Conservation (phyloP, 2,113 vertebrate species). For the Prionailurus bengalensis region DNA sequence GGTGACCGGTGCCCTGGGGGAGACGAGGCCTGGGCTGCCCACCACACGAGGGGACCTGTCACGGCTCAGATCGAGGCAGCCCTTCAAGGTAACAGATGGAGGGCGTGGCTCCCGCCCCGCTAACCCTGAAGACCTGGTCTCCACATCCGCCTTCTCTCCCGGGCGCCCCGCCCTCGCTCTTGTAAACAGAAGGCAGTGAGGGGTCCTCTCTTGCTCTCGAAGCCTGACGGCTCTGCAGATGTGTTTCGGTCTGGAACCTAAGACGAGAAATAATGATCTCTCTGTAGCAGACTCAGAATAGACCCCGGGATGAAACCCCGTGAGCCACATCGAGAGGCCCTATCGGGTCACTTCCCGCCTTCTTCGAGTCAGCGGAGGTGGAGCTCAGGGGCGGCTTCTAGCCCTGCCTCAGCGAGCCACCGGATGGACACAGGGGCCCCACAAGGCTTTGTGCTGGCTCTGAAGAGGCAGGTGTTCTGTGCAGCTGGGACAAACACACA, state of each 20-base stretch:
- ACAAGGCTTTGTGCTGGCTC: background rate
- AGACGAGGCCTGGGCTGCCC: background rate
- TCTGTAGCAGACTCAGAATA: constrained; percentile 60
- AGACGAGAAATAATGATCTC: constrained; percentile 49
- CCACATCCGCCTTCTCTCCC: background rate
- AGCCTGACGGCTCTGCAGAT: constrained; percentile 47
- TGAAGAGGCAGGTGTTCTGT: constrained; percentile 3
- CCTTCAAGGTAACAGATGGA: background rate
- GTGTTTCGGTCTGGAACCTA: constrained; percentile 60
- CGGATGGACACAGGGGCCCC: constrained; percentile 40
- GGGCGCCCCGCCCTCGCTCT: accelerated
- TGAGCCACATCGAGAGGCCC: accelerated
- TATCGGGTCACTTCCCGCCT: constrained; percentile 62
- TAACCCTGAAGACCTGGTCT: too few species aligned
- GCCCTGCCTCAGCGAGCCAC: constrained; percentile 59
- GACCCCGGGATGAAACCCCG: constrained; percentile 59
- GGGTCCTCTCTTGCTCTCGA: constrained; percentile 68
- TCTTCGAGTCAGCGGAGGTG: constrained; percentile 61
- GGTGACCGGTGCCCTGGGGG: background rate
- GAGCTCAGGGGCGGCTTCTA: constrained; percentile 40
- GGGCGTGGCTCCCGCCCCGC: background rate
- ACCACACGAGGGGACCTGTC: background rate
- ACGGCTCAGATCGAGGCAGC: background rate
- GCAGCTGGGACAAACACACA: accelerated
- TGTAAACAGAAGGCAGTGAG: constrained; percentile 63